phyloP scores from a whole-genome alignment of 2,888 invertebrate species.

The Andrena trimmerana region DNA sequence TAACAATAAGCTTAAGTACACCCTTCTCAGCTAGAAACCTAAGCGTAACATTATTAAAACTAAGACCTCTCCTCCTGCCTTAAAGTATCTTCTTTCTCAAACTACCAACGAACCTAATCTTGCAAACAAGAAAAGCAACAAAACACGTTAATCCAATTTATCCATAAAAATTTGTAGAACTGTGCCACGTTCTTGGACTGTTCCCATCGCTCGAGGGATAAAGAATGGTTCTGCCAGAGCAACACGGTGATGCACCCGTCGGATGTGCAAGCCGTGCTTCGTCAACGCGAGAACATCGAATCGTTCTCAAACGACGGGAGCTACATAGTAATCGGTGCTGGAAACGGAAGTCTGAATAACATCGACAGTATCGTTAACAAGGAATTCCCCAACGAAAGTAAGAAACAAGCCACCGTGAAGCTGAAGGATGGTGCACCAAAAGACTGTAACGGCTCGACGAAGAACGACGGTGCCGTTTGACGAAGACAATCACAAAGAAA shows the following conservation, averaged over 20 bases:
- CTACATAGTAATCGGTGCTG: constrained; percentile 43
- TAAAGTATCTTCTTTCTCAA: no score
- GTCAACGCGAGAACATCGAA: constrained; percentile 37
- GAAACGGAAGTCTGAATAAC: constrained; percentile 3
- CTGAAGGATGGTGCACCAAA: constrained; percentile 7
- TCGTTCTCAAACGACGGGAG: constrained; percentile 26
- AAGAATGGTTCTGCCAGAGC: constrained; percentile 70
- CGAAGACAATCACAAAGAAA: not conserved
- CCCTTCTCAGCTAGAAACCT: no score
- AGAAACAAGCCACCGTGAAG: constrained; percentile 16
- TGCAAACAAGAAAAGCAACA: not conserved
- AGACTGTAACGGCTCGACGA: not conserved
- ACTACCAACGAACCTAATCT: not conserved
- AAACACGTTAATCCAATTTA: not conserved
- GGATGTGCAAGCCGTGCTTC: constrained; percentile 44
- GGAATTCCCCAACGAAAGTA: not conserved
- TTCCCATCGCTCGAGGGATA: constrained; percentile 69
- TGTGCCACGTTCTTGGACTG: constrained; percentile 76
- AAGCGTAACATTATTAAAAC: no score
- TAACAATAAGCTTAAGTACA: no score
- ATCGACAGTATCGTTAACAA: not conserved
- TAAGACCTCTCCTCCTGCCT: no score
- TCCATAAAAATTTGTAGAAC: constrained; percentile 65
- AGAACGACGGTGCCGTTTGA: constrained; percentile 21
- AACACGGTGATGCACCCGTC: constrained; percentile 27